A percentile compares a stretch with the other conserved stretches of the same genome.
These are phyloP conservation scores for Andrena camellia DNA, from an alignment of 2,888 invertebrate genomes.

Conservation along the genomic window DNA sequence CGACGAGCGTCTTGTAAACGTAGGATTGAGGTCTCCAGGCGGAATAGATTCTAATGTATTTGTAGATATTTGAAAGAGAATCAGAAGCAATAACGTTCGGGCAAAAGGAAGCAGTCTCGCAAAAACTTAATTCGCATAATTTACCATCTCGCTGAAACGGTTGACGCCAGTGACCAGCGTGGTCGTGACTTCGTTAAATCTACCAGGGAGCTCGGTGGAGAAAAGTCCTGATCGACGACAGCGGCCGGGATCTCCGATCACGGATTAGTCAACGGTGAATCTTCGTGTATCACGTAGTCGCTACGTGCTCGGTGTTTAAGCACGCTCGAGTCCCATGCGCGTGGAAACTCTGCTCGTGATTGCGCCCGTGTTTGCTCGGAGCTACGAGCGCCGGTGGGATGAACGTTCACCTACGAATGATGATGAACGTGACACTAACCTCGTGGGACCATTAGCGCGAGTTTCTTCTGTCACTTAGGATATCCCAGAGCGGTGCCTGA, in stretches of 20 bases:
- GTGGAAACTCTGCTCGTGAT: slow-evolving; percentile 23
- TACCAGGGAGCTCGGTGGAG: slow-evolving; percentile 10
- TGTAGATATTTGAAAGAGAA: too few species aligned
- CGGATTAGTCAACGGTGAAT: slow-evolving; percentile 73
- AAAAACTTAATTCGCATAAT: too few species aligned
- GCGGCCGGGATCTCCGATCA: slow-evolving; percentile 61
- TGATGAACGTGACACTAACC: slow-evolving; percentile 40
- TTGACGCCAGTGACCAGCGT: background rate
- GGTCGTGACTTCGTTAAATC: background rate
- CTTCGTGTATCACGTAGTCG: slow-evolving; percentile 20
- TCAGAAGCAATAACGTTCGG: too few species aligned
- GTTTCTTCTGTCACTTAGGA: slow-evolving; percentile 6
- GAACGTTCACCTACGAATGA: slow-evolving; percentile 39
- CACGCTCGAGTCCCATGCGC: slow-evolving; percentile 5
- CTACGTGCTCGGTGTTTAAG: slow-evolving; percentile 4
- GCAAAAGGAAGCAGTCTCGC: too few species aligned
- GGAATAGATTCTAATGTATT: too few species aligned
- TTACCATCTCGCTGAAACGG: background rate
- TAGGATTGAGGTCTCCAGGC: too few species aligned
- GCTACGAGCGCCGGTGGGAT: slow-evolving; percentile 30
- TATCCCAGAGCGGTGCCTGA: slow-evolving; percentile 5
- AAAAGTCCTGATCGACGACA: slow-evolving; percentile 42
- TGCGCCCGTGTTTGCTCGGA: slow-evolving; percentile 15
- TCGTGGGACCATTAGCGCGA: slow-evolving; percentile 23
- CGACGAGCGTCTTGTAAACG: too few species aligned